Conservation (phyloP, 2,797 vertebrate genomes). For the Triplophysa yarkandensis region DNA sequence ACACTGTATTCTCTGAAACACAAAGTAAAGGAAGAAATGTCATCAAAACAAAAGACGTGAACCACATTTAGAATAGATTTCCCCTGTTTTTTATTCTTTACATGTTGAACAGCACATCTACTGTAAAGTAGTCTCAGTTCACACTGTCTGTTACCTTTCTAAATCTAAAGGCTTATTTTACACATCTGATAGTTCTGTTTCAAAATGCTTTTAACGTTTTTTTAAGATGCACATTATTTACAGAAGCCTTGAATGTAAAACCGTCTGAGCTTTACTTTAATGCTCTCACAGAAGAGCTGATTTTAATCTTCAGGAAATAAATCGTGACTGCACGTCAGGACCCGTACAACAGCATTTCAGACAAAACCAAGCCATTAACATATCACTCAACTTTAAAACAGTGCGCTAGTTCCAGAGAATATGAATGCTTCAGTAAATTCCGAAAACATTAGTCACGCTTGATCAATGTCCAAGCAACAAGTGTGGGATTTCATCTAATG, state of each 20-base stretch:
- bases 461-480: background rate
- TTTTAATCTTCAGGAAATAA: background rate
- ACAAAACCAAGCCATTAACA: background rate
- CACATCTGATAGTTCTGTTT: no score
- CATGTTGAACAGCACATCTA: no score
- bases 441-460: background rate
- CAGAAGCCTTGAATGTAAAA: background rate
- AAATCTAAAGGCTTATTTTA: background rate
- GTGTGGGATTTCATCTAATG: background rate
- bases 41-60: background rate
- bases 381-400: background rate
- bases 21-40: slow-evolving; percentile 2
- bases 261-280: background rate
- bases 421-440: background rate
- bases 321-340: background rate
- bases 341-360: background rate
- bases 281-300: background rate
- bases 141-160: background rate
- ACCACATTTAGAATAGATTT: background rate
- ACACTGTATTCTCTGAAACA: background rate
- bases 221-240: no score
- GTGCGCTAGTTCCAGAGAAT: background rate
- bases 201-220: no score
- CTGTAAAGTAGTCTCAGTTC: no score
- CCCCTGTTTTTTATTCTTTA: background rate